Evolutionary conservation across 2,113 vertebrate genomes (phyloP).

Genomic region (Limnothrissa miodon): DNA sequence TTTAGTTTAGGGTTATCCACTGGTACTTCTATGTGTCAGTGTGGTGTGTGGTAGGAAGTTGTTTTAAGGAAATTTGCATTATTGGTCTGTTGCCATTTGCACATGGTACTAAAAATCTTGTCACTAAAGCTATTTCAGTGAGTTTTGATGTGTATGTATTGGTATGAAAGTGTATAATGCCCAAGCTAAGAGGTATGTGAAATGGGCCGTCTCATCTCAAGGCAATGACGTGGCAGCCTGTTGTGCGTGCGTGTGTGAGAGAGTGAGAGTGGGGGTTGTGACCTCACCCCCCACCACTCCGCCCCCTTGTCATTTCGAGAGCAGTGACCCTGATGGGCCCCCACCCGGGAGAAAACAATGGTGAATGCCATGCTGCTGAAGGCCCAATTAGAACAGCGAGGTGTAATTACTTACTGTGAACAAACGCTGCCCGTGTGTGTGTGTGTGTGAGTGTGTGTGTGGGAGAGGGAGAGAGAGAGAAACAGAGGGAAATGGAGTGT

Average conservation of each 20-base stretch:
- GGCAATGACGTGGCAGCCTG: no score
- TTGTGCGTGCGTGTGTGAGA: not conserved
- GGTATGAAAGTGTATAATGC: no score
- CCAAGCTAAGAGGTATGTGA: no score
- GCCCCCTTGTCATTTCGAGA: slow-evolving; percentile 24
- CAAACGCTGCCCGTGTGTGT: not conserved
- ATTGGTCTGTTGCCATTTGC: no score
- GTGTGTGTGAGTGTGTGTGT: not conserved
- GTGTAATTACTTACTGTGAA: slow-evolving; percentile 37
- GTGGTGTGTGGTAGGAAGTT: no score
- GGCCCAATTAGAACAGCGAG: slow-evolving; percentile 34
- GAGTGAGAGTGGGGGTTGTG: not conserved
- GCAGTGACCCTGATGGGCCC: slow-evolving; percentile 31
- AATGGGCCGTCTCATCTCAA: no score
- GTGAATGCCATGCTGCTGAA: slow-evolving; percentile 4
- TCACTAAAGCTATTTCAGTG: no score
- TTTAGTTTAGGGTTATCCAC: no score
- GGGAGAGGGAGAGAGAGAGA: not conserved
- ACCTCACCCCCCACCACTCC: not conserved
- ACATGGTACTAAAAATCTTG: no score
- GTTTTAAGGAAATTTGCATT: no score
- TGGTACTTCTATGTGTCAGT: no score
- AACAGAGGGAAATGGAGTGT: not conserved
- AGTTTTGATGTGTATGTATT: no score
- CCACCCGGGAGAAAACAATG: slow-evolving; percentile 14